Evolutionary conservation across 2,888 invertebrate genomes (phyloP).

Genomic region (Andrena camellia): DNA sequence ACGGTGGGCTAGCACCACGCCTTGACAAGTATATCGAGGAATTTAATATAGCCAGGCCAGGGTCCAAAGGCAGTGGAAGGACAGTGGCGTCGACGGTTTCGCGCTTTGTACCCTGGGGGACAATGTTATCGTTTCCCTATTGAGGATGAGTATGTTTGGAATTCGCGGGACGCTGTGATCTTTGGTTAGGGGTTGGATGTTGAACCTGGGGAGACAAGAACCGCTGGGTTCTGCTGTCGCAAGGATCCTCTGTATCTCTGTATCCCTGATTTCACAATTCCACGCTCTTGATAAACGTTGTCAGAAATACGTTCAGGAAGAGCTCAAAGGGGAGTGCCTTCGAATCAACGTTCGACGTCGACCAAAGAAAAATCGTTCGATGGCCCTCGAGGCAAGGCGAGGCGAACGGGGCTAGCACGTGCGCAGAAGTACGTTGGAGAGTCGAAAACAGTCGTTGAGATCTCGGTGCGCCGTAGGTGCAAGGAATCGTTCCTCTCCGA

Average conservation of each 20-base stretch:
- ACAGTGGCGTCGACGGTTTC: neutral
- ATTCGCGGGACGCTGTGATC: conserved; percentile 12
- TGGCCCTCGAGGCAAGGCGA: conserved; percentile 17
- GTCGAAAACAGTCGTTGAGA: conserved; percentile 82
- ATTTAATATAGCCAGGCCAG: conserved; percentile 78
- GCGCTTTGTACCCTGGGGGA: conserved; percentile 26
- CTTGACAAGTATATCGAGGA: conserved; percentile 82
- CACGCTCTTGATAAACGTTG: neutral
- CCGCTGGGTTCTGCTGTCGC: no score
- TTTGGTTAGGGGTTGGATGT: neutral
- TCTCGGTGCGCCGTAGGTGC: conserved; percentile 69
- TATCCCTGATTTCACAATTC: no score
- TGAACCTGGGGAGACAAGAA: no score
- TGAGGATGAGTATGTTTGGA: neutral
- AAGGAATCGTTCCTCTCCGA: conserved; percentile 71
- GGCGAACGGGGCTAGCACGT: conserved; percentile 73
- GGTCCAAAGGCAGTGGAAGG: conserved; percentile 49
- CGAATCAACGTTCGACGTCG: neutral
- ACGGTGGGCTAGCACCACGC: conserved; percentile 72
- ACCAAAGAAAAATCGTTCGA: conserved; percentile 1
- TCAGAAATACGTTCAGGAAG: no score
- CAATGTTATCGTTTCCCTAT: conserved; percentile 49
- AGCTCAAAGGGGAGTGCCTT: no score
- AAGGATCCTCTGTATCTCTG: no score
- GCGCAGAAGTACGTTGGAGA: conserved; percentile 79